Evolutionary conservation across 2,797 vertebrate genomes (phyloP).

Genomic region (Australoheros facetus): DNA sequence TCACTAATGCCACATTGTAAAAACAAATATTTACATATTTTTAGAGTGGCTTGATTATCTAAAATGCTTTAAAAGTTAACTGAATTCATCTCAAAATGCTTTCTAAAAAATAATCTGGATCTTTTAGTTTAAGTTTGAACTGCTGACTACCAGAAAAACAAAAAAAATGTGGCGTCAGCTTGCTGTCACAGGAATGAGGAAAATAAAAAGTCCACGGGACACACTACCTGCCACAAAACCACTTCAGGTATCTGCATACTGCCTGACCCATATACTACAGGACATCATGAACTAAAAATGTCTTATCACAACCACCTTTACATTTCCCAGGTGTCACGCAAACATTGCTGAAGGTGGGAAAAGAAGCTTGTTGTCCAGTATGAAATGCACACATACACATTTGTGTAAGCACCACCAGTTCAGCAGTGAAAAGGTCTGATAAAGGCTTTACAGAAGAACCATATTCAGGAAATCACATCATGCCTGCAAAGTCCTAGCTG

Average conservation of each 20-base stretch:
- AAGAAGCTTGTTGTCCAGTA: neutral
- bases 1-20: neutral
- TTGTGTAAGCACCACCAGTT: neutral
- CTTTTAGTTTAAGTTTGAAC: neutral
- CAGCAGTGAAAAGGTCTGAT: neutral
- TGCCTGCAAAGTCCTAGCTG: neutral
- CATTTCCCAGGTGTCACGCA: conserved; percentile 9
- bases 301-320: conserved; percentile 1
- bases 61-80: neutral
- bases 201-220: too few species aligned
- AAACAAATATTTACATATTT: neutral
- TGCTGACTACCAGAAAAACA: too few species aligned
- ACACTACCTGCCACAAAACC: neutral
- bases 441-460: neutral
- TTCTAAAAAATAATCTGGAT: neutral
- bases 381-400: neutral
- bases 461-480: neutral
- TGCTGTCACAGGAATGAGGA: too few species aligned
- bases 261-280: conserved; percentile 17
- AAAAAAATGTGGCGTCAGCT: too few species aligned
- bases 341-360: neutral
- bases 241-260: neutral
- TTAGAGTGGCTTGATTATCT: too few species aligned
- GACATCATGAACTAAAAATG: conserved; percentile 35
- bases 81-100: neutral